These are phyloP conservation scores for Lumbricus terrestris DNA, from an alignment of 2,888 invertebrate genomes.

Conservation along the genomic window DNA sequence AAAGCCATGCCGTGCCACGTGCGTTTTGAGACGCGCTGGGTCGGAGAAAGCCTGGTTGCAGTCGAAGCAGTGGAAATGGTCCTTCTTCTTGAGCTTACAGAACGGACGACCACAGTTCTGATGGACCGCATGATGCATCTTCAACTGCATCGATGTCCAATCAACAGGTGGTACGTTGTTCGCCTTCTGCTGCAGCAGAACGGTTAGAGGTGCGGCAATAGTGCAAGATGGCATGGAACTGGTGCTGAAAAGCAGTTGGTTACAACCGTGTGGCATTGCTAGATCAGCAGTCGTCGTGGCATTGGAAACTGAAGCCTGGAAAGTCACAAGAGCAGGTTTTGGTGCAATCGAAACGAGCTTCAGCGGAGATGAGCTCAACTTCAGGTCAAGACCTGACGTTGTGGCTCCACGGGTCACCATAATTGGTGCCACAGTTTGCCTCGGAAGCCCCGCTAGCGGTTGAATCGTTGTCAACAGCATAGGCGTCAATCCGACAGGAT, in stretches of 20 bases:
- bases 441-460: neutral
- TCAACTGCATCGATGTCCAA: conserved; percentile 41
- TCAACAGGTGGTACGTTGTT: conserved; percentile 26
- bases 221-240: neutral
- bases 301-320: neutral
- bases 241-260: neutral
- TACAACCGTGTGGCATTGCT: neutral
- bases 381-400: neutral
- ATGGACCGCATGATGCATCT: conserved; percentile 51
- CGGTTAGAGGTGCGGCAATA: conserved; percentile 26
- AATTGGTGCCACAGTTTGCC: neutral
- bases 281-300: neutral
- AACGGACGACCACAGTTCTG: conserved; percentile 72
- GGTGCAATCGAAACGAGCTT: conserved; percentile 33
- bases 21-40: conserved; percentile 69
- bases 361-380: neutral
- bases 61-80: conserved; percentile 77
- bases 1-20: conserved; percentile 69
- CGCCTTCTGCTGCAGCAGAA: conserved; percentile 35
- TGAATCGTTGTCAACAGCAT: neutral
- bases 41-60: conserved; percentile 81
- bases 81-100: conserved; percentile 76
- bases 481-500: neutral
- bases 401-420: neutral
- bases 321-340: conserved; percentile 17